phyloP scores from a whole-genome alignment of 2,797 vertebrate genomes.

The Ibycter americanus region DNA sequence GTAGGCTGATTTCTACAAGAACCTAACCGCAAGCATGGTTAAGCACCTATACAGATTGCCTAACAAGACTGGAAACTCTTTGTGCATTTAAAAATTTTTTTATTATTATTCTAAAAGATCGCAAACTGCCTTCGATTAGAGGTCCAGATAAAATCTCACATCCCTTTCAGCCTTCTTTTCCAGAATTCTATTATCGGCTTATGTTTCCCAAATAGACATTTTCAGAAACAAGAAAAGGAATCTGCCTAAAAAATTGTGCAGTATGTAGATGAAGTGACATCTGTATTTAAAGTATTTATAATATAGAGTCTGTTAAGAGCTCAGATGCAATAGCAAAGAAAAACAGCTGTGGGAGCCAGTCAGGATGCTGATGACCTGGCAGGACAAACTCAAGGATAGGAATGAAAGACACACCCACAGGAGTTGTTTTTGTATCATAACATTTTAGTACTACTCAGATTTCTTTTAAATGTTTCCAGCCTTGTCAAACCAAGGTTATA shows the following conservation, averaged over 20 bases:
- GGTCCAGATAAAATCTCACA: background rate
- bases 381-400: background rate
- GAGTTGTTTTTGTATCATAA: background rate
- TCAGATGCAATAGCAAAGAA: background rate
- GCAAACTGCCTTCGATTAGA: background rate
- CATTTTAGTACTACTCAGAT: background rate
- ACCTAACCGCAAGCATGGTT: background rate
- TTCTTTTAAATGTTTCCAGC: background rate
- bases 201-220: background rate
- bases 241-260: background rate
- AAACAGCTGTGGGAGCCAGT: constrained; percentile 3
- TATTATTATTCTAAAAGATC: background rate
- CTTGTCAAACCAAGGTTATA: background rate
- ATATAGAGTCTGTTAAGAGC: background rate
- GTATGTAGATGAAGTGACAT: background rate
- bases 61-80: background rate
- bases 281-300: background rate
- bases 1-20: background rate
- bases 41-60: background rate
- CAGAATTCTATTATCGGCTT: background rate
- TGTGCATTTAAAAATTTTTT: accelerated
- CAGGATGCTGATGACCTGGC: background rate
- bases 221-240: background rate
- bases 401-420: background rate
- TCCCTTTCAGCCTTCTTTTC: background rate